Base-by-base conservation (phyloP, 1,140 invertebrate genomes). In the Globodera ellingtonae region DNA sequence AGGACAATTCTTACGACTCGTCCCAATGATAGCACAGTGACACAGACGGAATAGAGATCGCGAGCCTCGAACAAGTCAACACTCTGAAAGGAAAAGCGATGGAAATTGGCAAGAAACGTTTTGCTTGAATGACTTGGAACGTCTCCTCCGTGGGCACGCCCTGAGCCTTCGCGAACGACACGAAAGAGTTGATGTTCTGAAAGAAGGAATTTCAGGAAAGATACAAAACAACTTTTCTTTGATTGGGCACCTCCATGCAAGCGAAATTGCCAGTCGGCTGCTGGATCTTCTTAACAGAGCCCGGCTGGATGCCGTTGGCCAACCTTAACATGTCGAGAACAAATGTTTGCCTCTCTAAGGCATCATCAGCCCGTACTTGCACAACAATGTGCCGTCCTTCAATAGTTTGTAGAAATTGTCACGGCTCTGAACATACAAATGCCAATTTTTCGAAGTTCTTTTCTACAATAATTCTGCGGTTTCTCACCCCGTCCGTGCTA, bases 151-250 rank as follows among this genome's bases (percentile, higher is more conserved):
- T 93, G 44, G 95, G 94, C 5, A 98, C 95, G 35, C 96, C 96
- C 79, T 97, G 92, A n/a, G 92, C 91, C 88, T 93, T 93, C 62
- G 94, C 94, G 8, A 93, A 93, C 85, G 94, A 93, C 77, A 98
- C 91, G 91, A 98, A 98, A 7, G 93, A 93, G 86, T 97, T 97
- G 82, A 98, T 98, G 90, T 98, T 98, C 91, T 98, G 96, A 96
- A 98, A 65, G 65, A 24, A 8, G 4, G 35, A 35, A 35, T 35
- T 35, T 35, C 0, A 3, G 35, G 1, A 70, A 81, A 35, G 50
- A 15, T 9, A 76, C 7, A 5, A 69, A 47, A 5, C 6, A 47
- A 44, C 18, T 13, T 13, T 21, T 13, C 24, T 66, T 18, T 8
- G n/a, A 21, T 8, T 35, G 44, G 10, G 44, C 52, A 50, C 79